A percentile compares a stretch with the other conserved stretches of the same genome.
Conservation (phyloP, 2,888 invertebrate genomes). For the Cerastis leucographa region DNA sequence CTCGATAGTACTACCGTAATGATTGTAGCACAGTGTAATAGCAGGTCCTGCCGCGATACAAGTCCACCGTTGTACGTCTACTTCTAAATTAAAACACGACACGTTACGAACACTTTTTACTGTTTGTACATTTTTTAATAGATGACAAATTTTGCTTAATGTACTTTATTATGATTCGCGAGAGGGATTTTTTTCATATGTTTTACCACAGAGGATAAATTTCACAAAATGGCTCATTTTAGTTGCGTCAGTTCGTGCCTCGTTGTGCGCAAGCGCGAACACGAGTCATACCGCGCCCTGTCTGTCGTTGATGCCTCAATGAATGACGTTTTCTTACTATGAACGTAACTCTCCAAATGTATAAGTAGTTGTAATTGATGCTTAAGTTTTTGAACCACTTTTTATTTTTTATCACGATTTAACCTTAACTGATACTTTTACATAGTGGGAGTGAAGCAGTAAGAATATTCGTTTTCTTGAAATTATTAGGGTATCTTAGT, state of each 20-base stretch:
- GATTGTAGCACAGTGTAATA: slow-evolving; percentile 22
- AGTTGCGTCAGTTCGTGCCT: slow-evolving; percentile 47
- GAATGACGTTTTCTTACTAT: slow-evolving; percentile 75
- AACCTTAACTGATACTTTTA: not conserved
- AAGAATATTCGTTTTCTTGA: not conserved
- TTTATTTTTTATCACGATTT: not conserved
- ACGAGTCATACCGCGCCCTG: slow-evolving; percentile 70
- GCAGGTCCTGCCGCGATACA: not conserved
- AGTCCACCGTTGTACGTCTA: slow-evolving; percentile 8
- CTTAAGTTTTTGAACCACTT: not conserved
- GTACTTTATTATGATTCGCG: slow-evolving; percentile 3
- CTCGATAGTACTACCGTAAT: slow-evolving; percentile 37
- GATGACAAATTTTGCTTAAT: not conserved
- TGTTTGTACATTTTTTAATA: not conserved
- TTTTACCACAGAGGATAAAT: slow-evolving; percentile 51
- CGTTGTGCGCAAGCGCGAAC: slow-evolving; percentile 65
- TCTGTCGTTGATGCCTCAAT: slow-evolving; percentile 71
- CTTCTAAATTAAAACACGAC: slow-evolving; percentile 9
- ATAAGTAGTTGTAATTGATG: not conserved
- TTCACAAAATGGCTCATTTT: slow-evolving; percentile 66
- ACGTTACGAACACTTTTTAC: not conserved
- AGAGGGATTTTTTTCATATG: slow-evolving; percentile 33
- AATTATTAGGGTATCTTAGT: not conserved
- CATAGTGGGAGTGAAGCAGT: not conserved
- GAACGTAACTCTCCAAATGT: slow-evolving; percentile 8